Conservation (phyloP, 2,797 vertebrate genomes). For the Lepus oiostolus region DNA sequence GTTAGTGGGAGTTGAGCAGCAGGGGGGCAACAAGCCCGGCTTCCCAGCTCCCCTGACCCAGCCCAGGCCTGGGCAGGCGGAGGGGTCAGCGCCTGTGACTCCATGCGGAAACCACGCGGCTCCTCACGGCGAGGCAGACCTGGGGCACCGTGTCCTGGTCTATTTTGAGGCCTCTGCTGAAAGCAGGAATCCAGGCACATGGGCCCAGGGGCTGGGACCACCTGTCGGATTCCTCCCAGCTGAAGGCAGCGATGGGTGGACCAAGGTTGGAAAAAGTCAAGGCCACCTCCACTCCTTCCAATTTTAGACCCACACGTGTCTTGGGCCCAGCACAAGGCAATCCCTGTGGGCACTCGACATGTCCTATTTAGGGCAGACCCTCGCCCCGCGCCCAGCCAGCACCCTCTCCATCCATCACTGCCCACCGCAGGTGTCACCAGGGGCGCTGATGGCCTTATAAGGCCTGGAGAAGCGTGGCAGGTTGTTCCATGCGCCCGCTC, state of each 20-base stretch:
- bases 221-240: slow-evolving; percentile 76
- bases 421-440: background rate
- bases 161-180: slow-evolving; percentile 80
- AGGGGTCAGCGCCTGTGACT: background rate
- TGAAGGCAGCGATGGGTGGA: slow-evolving; percentile 48
- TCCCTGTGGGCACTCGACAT: background rate
- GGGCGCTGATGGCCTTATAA: background rate
- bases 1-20: background rate
- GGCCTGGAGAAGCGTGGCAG: background rate
- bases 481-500: accelerated
- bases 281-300: slow-evolving; percentile 74
- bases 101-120: background rate
- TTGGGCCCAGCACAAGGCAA: background rate
- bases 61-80: accelerated
- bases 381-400: slow-evolving; percentile 3
- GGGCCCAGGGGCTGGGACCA: slow-evolving; percentile 72
- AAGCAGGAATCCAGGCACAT: slow-evolving; percentile 72
- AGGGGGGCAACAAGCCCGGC: background rate
- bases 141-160: background rate
- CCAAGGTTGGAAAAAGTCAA: slow-evolving; percentile 73
- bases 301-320: slow-evolving; percentile 76
- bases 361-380: slow-evolving; percentile 78
- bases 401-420: slow-evolving; percentile 56
- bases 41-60: accelerated
- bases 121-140: background rate